Conservation (phyloP, 2,888 invertebrate genomes). For the Agapostemon virescens region DNA sequence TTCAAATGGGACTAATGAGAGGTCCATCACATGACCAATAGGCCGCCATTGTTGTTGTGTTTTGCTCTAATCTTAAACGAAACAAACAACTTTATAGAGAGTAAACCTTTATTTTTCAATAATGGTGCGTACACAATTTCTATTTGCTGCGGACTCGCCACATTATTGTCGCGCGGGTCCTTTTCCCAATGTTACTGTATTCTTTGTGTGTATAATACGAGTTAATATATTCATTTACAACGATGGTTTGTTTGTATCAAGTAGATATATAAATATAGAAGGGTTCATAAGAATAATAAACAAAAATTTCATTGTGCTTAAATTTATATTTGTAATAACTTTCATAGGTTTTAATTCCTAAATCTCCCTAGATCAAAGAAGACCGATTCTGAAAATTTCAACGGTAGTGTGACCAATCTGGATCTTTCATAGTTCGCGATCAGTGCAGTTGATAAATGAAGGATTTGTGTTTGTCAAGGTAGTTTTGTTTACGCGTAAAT, state of each 20-base stretch:
- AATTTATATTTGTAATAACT: neutral
- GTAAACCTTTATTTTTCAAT: neutral
- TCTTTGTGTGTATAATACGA: neutral
- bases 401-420: slow-evolving; percentile 67
- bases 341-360: slow-evolving; percentile 1
- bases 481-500: slow-evolving; percentile 85
- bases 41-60: neutral
- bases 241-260: neutral
- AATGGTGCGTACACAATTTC: neutral
- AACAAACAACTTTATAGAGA: neutral
- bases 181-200: neutral
- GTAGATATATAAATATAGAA: neutral
- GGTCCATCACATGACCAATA: neutral
- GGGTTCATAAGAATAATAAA: neutral
- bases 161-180: neutral
- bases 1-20: neutral
- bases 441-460: slow-evolving; percentile 86
- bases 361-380: neutral
- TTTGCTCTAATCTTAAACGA: neutral
- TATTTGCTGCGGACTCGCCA: neutral
- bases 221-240: neutral
- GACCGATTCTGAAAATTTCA: slow-evolving; percentile 68
- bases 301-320: neutral
- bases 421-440: slow-evolving; percentile 68
- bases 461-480: slow-evolving; percentile 86